A percentile compares a stretch with the other conserved stretches of the same genome.
Evolutionary conservation across 2,113 vertebrate genomes (phyloP).

Genomic region (Rhombomys opimus): DNA sequence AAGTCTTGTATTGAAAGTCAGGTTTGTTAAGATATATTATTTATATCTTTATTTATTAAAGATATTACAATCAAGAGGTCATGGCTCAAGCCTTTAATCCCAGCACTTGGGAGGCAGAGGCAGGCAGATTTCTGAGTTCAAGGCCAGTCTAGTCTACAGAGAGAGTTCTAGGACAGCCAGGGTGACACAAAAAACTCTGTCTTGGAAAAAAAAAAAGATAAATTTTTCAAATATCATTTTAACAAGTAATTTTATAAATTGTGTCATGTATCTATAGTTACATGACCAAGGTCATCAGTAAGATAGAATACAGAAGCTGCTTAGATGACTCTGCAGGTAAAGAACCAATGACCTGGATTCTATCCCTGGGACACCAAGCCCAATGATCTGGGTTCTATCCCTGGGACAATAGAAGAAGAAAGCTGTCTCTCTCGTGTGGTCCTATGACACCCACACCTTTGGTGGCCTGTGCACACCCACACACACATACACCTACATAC

Average conservation of each 20-base stretch:
- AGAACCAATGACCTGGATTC: neutral
- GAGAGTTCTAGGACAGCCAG: neutral
- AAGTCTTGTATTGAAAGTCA: neutral
- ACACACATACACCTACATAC: neutral
- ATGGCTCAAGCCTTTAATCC: neutral
- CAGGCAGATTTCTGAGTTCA: neutral
- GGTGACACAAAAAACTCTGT: neutral
- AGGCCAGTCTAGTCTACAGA: neutral
- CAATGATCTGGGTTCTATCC: neutral
- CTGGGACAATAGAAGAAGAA: neutral
- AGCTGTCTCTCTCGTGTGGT: neutral
- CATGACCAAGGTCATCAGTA: neutral
- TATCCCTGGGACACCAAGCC: neutral
- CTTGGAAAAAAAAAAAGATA: neutral
- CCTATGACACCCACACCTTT: neutral
- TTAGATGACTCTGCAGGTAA: neutral
- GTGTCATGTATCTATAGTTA: slow-evolving; percentile 6
- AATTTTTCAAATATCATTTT: neutral
- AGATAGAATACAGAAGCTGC: neutral
- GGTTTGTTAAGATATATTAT: neutral
- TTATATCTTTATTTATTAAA: neutral
- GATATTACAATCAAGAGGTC: neutral
- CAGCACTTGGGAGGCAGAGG: neutral
- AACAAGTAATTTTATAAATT: slow-evolving; percentile 36
- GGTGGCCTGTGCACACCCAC: neutral